Conservation (phyloP, 30 jellyfish, hydroid and myxozoan species). For the Morbakka virulenta region DNA sequence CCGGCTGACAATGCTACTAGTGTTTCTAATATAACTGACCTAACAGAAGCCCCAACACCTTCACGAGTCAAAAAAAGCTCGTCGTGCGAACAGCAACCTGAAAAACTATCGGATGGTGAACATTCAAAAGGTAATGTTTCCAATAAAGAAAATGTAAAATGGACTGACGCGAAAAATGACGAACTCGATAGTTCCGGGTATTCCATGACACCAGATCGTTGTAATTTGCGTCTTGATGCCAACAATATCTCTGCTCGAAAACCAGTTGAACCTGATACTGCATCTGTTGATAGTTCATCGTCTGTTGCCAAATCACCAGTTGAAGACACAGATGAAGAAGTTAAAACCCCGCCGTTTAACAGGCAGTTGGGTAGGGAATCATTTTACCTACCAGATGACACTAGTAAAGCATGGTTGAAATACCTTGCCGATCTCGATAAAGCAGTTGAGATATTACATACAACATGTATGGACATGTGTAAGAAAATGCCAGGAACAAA, state of each 20-base stretch:
- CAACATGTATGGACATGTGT: conserved; percentile 80
- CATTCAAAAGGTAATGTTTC: no score
- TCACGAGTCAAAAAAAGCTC: no score
- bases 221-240: background rate
- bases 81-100: background rate
- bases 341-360: conserved; percentile 28
- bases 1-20: background rate
- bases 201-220: background rate
- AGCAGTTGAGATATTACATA: conserved; percentile 66
- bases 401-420: conserved; percentile 56
- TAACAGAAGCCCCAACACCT: background rate
- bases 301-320: background rate
- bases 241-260: background rate
- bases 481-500: conserved; percentile 51
- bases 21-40: background rate
- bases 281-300: background rate
- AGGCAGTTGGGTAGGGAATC: conserved; percentile 89
- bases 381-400: conserved; percentile 49
- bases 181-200: background rate
- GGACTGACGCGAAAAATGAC: background rate
- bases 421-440: conserved; percentile 81
- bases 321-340: conserved; percentile 4
- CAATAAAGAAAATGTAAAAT: no score
- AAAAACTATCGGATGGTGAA: background rate
- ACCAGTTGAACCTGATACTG: background rate